Evolutionary conservation across 2,888 invertebrate genomes (phyloP).

Genomic region (Ryuthela nishihirai): DNA sequence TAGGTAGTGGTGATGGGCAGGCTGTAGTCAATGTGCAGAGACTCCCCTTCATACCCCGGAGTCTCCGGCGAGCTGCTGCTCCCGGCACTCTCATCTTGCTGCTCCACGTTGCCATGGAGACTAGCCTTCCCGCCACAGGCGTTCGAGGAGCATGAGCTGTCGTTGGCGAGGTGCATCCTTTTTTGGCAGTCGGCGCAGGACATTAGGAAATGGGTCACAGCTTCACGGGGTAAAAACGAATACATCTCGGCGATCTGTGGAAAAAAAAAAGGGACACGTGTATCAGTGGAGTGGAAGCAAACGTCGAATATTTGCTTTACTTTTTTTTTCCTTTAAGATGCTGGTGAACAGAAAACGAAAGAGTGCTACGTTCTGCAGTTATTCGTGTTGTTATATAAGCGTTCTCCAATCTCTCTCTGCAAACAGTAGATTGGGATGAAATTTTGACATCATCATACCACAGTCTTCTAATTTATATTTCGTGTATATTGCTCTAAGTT

Average conservation of each 20-base stretch:
- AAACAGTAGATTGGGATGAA: no score
- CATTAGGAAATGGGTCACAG: conserved; percentile 90
- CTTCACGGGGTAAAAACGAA: conserved; percentile 91
- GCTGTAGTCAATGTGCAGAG: conserved; percentile 67
- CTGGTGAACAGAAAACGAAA: background rate
- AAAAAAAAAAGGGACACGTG: background rate
- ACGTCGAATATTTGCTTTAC: background rate
- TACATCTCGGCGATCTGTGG: conserved; percentile 91
- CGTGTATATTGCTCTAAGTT: no score
- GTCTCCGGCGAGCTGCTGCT: conserved; percentile 44
- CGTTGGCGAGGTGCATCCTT: conserved; percentile 51
- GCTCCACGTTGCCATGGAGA: conserved; percentile 26
- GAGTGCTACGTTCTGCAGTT: background rate
- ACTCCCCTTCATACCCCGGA: conserved; percentile 43
- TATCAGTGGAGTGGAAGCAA: no score
- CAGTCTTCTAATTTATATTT: no score
- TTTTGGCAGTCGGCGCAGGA: conserved; percentile 91
- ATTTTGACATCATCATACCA: no score
- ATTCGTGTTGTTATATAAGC: no score
- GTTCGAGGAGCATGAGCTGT: background rate
- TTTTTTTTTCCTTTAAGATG: background rate
- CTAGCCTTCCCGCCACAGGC: background rate
- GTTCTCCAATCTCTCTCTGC: no score
- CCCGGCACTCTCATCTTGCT: conserved; percentile 47
- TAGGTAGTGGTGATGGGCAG: conserved; percentile 87